These are phyloP conservation scores for Tragulus kanchil DNA, from an alignment of 2,113 vertebrate genomes.

Conservation along the genomic window DNA sequence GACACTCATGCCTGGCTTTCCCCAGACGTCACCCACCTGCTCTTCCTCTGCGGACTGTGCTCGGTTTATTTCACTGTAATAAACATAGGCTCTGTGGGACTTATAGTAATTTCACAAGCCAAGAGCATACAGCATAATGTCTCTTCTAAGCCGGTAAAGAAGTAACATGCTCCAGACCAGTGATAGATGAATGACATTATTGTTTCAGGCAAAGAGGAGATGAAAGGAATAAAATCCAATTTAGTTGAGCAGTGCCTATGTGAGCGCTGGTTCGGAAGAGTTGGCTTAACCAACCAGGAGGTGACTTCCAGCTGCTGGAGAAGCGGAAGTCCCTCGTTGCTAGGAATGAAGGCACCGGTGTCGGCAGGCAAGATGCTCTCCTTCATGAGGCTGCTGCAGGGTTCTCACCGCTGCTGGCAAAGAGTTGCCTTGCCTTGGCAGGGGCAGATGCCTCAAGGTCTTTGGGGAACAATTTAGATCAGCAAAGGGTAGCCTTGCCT, in stretches of 20 bases:
- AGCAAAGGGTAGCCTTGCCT: neutral
- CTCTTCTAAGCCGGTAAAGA: neutral
- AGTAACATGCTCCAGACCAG: neutral
- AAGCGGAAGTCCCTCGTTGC: neutral
- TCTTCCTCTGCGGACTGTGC: neutral
- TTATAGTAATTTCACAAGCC: neutral
- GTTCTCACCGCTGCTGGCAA: neutral
- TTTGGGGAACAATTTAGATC: neutral
- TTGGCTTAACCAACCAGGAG: neutral
- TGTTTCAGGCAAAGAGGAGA: neutral
- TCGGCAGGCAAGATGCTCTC: no score
- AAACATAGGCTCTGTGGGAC: neutral
- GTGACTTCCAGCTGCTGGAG: neutral
- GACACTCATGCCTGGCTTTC: neutral
- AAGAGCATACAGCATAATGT: neutral
- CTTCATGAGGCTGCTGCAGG: neutral
- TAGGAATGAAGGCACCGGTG: neutral
- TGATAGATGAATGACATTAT: neutral
- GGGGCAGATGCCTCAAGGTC: neutral
- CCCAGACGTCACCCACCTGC: neutral
- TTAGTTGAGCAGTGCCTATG: neutral
- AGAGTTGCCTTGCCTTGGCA: neutral
- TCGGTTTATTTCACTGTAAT: neutral
- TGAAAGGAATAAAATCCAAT: neutral
- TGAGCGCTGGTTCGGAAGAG: neutral